Base-by-base conservation (phyloP, 2,113 vertebrate species). In the western clawed frog (Xenopus tropicalis) region DNA sequence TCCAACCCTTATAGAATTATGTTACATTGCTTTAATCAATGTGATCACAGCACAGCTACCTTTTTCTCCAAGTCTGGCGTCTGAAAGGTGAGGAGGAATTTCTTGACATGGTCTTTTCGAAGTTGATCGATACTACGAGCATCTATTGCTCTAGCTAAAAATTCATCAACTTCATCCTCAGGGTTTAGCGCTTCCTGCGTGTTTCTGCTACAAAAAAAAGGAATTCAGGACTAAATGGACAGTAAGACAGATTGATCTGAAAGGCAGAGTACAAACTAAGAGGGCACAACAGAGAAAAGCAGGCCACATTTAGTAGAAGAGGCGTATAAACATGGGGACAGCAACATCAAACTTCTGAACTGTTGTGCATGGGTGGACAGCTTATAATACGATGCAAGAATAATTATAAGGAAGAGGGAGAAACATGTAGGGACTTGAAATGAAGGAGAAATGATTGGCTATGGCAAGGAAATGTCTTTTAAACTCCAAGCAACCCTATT, bases 111-210 rank as follows among this genome's bases (percentile, higher is more conserved):
- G 82, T 98, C 96, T 86, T 97, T 98, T 65, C 96, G 92, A 25
- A 98, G 91, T 81, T 97, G 96, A 82, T 98, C 96, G 0, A 98
- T 98, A 85, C 96, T 98, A 57, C 96, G 93, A 24, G 96, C 96
- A 0, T 98, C 96, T 0, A 98, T 98, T 82, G 96, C 96, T 3
- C 96, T 89, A 20, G 95, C 93, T 81, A 98, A 85, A 83, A 98
- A 98, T 77, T 98, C 96, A 0, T 98, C 94, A 61, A 98, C 95
- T 82, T 98, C 96, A 0, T 98, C 96, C 85, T 98, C 96, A 0
- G 96, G 96, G 84, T 97, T 98, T 82, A 98, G 86, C 71, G 95
- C 87, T 80, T 98, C 96, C 86, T 97, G 95, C 51, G 91, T 91
- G 7, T 94, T 83, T 3, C 96, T 93, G 87, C 96, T 97, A 78